Evolutionary conservation across 1,140 invertebrate genomes (phyloP).

Genomic region (Bombus sylvicola): DNA sequence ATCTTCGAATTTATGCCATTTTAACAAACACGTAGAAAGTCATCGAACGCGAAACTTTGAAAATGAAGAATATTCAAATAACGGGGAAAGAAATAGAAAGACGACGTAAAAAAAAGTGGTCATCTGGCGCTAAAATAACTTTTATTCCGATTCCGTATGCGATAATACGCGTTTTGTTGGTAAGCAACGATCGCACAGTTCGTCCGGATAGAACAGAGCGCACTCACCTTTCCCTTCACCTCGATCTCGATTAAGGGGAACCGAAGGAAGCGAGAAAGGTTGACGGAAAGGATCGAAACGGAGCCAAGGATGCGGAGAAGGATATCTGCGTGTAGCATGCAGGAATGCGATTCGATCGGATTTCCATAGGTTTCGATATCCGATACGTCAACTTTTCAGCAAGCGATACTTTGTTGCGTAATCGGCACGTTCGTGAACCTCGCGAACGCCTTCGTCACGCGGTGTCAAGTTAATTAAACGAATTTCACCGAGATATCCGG

Average conservation of each 20-base stretch:
- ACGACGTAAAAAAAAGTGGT: too few relatives aligned
- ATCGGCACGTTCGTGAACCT: not conserved
- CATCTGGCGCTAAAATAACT: too few relatives aligned
- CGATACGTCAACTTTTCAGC: conserved; percentile 51
- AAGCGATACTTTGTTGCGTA: conserved; percentile 36
- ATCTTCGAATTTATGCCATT: too few relatives aligned
- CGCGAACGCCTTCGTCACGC: not conserved
- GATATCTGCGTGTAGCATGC: conserved; percentile 37
- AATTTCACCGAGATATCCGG: conserved; percentile 39
- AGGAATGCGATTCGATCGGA: conserved; percentile 56
- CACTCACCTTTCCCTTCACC: not conserved
- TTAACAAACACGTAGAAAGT: too few relatives aligned
- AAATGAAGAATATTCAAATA: too few relatives aligned
- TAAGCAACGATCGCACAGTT: too few relatives aligned
- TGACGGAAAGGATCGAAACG: not conserved
- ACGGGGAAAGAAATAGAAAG: too few relatives aligned
- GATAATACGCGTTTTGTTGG: too few relatives aligned
- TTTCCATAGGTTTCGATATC: conserved; percentile 59
- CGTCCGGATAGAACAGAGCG: not conserved
- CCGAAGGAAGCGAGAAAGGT: not conserved
- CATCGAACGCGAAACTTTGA: too few relatives aligned
- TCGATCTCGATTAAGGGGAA: not conserved
- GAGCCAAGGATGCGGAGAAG: not conserved
- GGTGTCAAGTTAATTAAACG: conserved; percentile 52
- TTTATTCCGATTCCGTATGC: too few relatives aligned